Conservation (phyloP, 2,797 vertebrate species). For the Alca torda region DNA sequence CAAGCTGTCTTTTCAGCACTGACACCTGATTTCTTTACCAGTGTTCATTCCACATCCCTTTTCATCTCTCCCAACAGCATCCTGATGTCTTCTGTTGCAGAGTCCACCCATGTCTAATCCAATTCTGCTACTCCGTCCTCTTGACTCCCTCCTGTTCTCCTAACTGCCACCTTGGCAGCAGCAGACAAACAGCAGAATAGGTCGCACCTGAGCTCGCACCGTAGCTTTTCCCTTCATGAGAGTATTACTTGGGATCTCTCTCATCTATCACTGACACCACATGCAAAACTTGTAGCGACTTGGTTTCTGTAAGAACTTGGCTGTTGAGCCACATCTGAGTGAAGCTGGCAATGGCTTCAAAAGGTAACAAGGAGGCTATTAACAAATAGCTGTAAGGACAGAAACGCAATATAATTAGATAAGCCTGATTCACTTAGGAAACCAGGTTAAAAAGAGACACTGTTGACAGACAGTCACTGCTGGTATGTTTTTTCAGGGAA, state of each 20-base stretch:
- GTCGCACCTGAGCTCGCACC: not conserved
- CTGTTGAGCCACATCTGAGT: not conserved
- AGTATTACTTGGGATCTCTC: fast-evolving
- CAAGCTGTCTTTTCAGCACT: not conserved
- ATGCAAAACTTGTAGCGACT: fast-evolving
- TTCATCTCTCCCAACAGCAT: not conserved
- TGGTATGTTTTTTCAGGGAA: not conserved
- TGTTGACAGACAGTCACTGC: not conserved
- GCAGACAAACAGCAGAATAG: fast-evolving
- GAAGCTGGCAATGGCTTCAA: not conserved
- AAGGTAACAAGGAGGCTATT: not conserved
- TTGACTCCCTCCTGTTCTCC: fast-evolving
- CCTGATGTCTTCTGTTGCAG: not conserved
- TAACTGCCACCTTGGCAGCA: not conserved
- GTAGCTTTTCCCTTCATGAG: not conserved
- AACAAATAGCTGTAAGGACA: fast-evolving
- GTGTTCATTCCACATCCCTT: not conserved
- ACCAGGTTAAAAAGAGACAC: fast-evolving
- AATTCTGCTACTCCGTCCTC: not conserved
- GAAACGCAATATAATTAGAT: not conserved
- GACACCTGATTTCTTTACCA: fast-evolving
- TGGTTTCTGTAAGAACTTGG: not conserved
- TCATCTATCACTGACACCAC: fast-evolving
- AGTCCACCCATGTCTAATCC: not conserved
- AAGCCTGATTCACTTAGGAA: not conserved